Evolutionary conservation across 2,113 vertebrate genomes (phyloP).

Genomic region (Coracopsis vasa): DNA sequence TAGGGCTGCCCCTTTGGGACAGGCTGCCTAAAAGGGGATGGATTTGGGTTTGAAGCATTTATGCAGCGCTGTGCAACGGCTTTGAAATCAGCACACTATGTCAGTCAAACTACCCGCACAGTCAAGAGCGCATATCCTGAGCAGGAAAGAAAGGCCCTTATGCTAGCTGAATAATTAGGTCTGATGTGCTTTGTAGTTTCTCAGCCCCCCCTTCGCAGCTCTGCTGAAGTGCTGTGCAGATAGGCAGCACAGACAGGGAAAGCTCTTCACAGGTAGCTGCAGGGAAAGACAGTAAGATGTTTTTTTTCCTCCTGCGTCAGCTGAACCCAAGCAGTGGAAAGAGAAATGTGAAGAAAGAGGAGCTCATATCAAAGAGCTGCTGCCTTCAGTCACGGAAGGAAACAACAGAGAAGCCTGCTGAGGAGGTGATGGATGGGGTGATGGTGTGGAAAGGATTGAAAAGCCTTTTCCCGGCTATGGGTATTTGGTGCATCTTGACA

Average conservation of each 20-base stretch:
- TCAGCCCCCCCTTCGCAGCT: neutral
- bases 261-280: constrained; percentile 6
- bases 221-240: neutral
- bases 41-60: neutral
- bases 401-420: constrained; percentile 8
- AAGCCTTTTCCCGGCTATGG: neutral
- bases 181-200: constrained; percentile 25
- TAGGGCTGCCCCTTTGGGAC: neutral
- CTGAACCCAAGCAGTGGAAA: neutral
- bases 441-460: neutral
- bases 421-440: rapidly evolving
- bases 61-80: rapidly evolving
- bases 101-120: neutral
- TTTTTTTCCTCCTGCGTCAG: neutral
- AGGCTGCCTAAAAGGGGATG: neutral
- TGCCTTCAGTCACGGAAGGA: neutral
- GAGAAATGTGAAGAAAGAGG: neutral
- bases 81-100: neutral
- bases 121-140: neutral
- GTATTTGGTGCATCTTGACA: neutral
- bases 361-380: neutral
- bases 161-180: constrained; percentile 30
- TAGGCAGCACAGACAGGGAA: neutral
- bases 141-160: constrained; percentile 10
- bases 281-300: neutral